phyloP scores from a whole-genome alignment of 1,140 invertebrate genomes.

The Pogonus chalceus region DNA sequence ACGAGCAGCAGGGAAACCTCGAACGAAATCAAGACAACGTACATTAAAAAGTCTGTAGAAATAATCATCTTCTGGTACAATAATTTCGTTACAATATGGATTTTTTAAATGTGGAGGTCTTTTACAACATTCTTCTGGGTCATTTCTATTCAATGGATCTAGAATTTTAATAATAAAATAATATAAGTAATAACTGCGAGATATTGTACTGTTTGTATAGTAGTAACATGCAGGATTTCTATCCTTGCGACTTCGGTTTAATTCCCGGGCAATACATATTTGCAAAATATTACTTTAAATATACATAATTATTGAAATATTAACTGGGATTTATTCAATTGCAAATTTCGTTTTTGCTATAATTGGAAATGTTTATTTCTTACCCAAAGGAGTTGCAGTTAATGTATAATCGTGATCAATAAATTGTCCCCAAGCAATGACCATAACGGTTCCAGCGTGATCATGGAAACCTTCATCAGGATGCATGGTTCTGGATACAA shows the following conservation, averaged over 20 bases:
- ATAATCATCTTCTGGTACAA: constrained; percentile 81
- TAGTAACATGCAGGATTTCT: too few species aligned
- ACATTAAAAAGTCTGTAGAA: constrained; percentile 79
- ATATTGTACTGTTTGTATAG: too few species aligned
- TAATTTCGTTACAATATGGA: constrained; percentile 85
- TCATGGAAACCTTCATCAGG: constrained; percentile 86
- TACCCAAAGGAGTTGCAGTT: constrained; percentile 75
- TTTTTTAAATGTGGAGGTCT: constrained; percentile 66
- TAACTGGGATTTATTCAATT: too few species aligned
- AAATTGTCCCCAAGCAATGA: constrained; percentile 90
- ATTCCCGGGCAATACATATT: too few species aligned
- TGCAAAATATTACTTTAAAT: too few species aligned
- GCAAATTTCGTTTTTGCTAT: too few species aligned
- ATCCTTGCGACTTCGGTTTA: too few species aligned
- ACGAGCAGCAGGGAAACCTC: constrained; percentile 71
- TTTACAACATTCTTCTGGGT: constrained; percentile 80
- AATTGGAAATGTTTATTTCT: too few species aligned
- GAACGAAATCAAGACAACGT: constrained; percentile 78
- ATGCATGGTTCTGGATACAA: constrained; percentile 82
- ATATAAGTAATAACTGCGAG: neutral
- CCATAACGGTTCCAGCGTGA: constrained; percentile 87
- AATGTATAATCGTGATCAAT: constrained; percentile 91
- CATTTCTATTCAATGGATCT: constrained; percentile 76
- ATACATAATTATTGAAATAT: too few species aligned
- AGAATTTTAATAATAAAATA: constrained; percentile 17